Base-by-base conservation (phyloP, 2,888 invertebrate species). In the Drosophila anomalata region DNA sequence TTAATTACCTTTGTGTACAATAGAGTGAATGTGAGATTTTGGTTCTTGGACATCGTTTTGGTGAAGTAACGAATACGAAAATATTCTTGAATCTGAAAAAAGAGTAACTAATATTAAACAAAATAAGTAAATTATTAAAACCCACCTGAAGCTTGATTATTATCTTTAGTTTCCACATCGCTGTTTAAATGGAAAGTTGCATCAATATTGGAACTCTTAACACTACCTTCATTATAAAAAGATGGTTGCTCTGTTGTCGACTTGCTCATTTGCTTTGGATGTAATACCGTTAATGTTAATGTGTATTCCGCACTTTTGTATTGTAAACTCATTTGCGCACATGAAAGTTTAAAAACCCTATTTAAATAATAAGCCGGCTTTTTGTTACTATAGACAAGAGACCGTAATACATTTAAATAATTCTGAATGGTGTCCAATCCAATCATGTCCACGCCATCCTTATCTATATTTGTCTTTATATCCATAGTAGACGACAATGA, bases 241-340 rank as follows among this genome's bases (percentile, higher is more conserved):
- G 50, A 24, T 6, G 56, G 36, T 22, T 82, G 94, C 92, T 91
- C 93, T 93, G 86, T 90, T 31, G 89, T 90, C 3, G 81, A 79
- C 52, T 78, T 84, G 1, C 88, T 95, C 94, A 46, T 93, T 88
- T 86, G 93, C 88, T 90, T 93, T 0, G 97, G 97, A 93, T 98
- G 98, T 72, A 97, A 95, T 51, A 98, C 97, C 0, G 97, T 97
- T 79, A 97, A 90, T 76, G 97, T 98, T 90, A 98, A 96, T 58
- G 97, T 96, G 91, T 98, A 97, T 92, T 98, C 98, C 92, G 98
- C 98, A 93, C 97, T 98, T 78, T 97, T 96, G 92, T 98, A 98
- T 53, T 98, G 94, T 3, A 98, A 98, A 92, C 96, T 97, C 69
- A 98, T 94, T 91, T 98, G 98, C 0, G 97, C 97, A 92, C 99